Evolutionary conservation across 2,888 invertebrate species (phyloP).

Genomic region (Caenorhabditis sinica): DNA sequence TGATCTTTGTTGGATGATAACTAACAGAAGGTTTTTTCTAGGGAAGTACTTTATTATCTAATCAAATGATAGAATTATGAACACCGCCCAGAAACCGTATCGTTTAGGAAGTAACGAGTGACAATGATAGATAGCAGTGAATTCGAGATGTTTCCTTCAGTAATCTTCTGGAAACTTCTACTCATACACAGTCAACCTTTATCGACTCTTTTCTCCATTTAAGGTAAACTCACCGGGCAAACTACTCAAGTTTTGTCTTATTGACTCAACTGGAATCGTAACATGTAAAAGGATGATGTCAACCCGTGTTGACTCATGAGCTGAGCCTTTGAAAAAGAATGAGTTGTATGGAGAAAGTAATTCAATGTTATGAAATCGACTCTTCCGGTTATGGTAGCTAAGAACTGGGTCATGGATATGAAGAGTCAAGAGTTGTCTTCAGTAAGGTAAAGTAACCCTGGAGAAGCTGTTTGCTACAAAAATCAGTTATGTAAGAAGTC

Average conservation of each 20-base stretch:
- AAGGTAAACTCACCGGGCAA: slow-evolving; percentile 1
- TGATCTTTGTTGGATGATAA: slow-evolving; percentile 14
- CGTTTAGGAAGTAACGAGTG: too few species aligned
- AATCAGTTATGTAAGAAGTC: too few species aligned
- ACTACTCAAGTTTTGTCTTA: slow-evolving; percentile 29
- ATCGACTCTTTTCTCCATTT: too few species aligned
- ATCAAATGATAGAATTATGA: not conserved
- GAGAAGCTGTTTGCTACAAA: too few species aligned
- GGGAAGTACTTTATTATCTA: not conserved
- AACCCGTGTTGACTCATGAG: slow-evolving; percentile 24
- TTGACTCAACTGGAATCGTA: slow-evolving; percentile 27
- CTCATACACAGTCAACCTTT: not conserved
- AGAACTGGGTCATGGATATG: not conserved
- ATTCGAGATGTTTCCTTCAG: too few species aligned
- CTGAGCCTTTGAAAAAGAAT: slow-evolving; percentile 21
- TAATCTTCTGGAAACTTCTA: slow-evolving; percentile 2
- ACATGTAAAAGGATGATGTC: slow-evolving; percentile 22
- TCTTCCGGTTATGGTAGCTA: slow-evolving; percentile 14
- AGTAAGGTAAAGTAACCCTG: too few species aligned
- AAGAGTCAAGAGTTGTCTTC: too few species aligned
- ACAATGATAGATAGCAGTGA: too few species aligned
- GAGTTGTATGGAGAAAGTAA: not conserved
- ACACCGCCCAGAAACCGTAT: too few species aligned
- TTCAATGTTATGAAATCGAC: slow-evolving; percentile 5
- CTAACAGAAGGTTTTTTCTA: not conserved